Conservation (phyloP, 2,888 invertebrate species). For the Clistopyga incitator region DNA sequence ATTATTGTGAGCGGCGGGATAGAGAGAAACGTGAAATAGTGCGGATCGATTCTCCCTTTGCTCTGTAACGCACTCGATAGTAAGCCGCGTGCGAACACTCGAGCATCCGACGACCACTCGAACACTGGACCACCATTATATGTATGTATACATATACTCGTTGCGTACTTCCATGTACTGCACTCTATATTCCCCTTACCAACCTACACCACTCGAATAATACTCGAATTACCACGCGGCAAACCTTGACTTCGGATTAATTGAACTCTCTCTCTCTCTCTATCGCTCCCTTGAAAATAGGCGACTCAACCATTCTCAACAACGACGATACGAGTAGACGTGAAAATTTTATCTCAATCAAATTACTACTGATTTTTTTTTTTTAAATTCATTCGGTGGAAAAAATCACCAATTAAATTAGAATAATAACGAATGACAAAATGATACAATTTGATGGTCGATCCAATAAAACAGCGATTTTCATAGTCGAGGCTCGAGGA, state of each 20-base stretch:
- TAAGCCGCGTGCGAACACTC: constrained; percentile 51
- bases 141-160: neutral
- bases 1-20: constrained; percentile 1
- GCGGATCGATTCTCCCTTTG: constrained; percentile 6
- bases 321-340: neutral
- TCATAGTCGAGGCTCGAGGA: neutral
- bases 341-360: neutral
- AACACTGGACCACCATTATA: neutral
- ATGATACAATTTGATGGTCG: neutral
- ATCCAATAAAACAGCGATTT: neutral
- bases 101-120: constrained; percentile 38
- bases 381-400: no score
- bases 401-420: no score
- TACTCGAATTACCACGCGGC: constrained; percentile 53
- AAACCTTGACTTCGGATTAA: constrained; percentile 62
- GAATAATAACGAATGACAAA: no score
- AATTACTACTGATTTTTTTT: neutral
- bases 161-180: neutral
- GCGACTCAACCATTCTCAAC: no score
- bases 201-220: constrained; percentile 41
- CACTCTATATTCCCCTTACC: constrained; percentile 1
- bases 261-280: constrained; percentile 40
- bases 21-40: neutral
- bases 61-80: constrained; percentile 4
- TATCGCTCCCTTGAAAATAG: neutral